Conservation (phyloP, 2,113 vertebrate species). For the Abramis brama region DNA sequence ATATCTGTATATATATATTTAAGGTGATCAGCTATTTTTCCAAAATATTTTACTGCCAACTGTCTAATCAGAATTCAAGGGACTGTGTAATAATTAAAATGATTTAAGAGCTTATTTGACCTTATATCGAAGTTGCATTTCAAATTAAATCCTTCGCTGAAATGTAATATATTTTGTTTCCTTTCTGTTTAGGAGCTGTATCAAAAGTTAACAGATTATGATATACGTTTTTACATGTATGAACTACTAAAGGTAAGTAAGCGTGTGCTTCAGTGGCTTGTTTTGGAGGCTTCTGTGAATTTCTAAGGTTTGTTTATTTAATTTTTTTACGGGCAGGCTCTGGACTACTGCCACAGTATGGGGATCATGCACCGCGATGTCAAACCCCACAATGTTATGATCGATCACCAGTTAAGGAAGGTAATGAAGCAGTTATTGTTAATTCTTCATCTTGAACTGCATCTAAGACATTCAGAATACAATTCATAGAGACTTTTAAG, state of each 20-base stretch:
- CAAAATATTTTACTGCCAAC: not conserved
- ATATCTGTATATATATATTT: not conserved
- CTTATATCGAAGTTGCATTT: not conserved
- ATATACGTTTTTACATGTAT: conserved; percentile 99
- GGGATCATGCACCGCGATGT: conserved; percentile 99
- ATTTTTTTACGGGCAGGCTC: conserved; percentile 78
- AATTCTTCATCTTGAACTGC: not conserved
- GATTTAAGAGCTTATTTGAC: not conserved
- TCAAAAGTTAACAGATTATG: conserved; percentile 98
- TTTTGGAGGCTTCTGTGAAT: not conserved
- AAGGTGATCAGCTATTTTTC: not conserved
- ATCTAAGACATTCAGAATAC: not conserved
- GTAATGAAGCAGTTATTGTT: conserved; percentile 68
- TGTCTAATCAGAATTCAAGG: not conserved
- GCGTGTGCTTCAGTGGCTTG: not conserved
- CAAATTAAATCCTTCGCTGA: not conserved
- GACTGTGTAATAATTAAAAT: not conserved
- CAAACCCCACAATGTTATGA: conserved; percentile 99
- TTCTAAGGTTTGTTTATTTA: not conserved
- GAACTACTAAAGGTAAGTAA: conserved; percentile 96
- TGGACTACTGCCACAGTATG: conserved; percentile 99
- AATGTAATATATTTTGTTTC: conserved; percentile 26
- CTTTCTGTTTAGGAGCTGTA: conserved; percentile 89
- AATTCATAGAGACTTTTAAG: not conserved
- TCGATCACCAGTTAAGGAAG: conserved; percentile 98